Percentiles rank a stretch among this genome's conserved stretches.
Evolutionary conservation across 2,888 invertebrate species (phyloP).

Genomic region (Apamea crenata): DNA sequence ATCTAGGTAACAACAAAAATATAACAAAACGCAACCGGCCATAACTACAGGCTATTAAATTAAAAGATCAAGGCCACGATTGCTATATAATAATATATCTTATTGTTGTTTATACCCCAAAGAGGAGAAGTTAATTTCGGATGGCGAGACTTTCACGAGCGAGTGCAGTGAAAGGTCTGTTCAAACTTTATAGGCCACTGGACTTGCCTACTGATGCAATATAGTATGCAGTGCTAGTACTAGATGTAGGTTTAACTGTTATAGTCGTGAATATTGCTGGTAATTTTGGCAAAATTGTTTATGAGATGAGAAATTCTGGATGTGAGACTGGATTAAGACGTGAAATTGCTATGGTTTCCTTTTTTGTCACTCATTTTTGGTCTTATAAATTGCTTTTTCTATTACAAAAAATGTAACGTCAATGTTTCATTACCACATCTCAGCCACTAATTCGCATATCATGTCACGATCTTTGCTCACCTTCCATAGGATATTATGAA

Average conservation of each 20-base stretch:
- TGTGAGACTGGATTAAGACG: neutral
- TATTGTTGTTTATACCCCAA: slow-evolving; percentile 24
- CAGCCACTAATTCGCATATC: neutral
- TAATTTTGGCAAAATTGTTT: slow-evolving; percentile 17
- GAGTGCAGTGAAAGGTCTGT: slow-evolving; percentile 60
- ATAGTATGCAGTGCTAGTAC: slow-evolving; percentile 30
- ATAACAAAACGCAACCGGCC: neutral
- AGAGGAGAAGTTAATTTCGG: slow-evolving; percentile 48
- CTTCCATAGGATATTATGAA: neutral
- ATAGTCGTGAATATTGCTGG: slow-evolving; percentile 11
- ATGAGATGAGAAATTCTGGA: neutral
- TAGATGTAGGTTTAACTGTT: slow-evolving; percentile 2
- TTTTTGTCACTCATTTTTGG: neutral
- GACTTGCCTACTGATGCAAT: slow-evolving; percentile 51
- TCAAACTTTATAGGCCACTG: slow-evolving; percentile 53
- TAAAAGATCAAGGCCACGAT: slow-evolving; percentile 59
- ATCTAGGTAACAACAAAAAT: neutral
- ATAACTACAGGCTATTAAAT: slow-evolving; percentile 38
- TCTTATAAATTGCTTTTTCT: neutral
- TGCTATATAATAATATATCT: slow-evolving; percentile 22
- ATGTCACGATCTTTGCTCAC: neutral
- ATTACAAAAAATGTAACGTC: neutral
- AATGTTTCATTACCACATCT: too few relatives aligned
- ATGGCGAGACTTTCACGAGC: slow-evolving; percentile 58
- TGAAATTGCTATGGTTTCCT: neutral